Conservation (phyloP, 2,113 vertebrate species). For the Chionodraco myersi region DNA sequence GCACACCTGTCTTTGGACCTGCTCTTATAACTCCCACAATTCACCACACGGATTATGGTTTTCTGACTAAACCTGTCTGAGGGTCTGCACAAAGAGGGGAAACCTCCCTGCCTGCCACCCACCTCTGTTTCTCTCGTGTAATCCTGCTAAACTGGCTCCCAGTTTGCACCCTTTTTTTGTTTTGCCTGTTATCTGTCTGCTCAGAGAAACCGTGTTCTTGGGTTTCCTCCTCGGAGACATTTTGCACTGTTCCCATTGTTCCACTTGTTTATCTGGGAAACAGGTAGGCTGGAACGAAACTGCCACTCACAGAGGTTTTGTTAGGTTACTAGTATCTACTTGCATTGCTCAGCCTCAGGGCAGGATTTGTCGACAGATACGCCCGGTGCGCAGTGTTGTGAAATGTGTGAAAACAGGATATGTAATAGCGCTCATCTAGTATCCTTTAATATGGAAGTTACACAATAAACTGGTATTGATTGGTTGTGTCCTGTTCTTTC, state of each 20-base stretch:
- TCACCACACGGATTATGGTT: slow-evolving; percentile 56
- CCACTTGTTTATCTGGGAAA: slow-evolving; percentile 59
- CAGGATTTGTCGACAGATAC: slow-evolving; percentile 45
- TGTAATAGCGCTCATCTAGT: background rate
- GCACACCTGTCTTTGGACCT: slow-evolving; percentile 56
- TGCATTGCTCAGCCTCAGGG: slow-evolving; percentile 44
- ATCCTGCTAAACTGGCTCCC: slow-evolving; percentile 42
- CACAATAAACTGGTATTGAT: background rate
- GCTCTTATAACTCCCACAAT: slow-evolving; percentile 26
- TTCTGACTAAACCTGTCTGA: slow-evolving; percentile 43
- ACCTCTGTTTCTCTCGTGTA: slow-evolving; percentile 43
- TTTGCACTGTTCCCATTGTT: slow-evolving; percentile 60
- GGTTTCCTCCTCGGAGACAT: slow-evolving; percentile 69
- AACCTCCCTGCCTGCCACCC: slow-evolving; percentile 45
- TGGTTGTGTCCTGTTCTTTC: background rate
- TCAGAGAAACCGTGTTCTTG: slow-evolving; percentile 39
- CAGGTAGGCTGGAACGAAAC: slow-evolving; percentile 78
- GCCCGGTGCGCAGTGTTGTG: background rate
- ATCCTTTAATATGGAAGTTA: background rate
- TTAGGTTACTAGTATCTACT: slow-evolving; percentile 70
- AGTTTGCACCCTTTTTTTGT: background rate
- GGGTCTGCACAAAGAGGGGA: slow-evolving; percentile 60
- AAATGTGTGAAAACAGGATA: background rate
- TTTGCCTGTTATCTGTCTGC: slow-evolving; percentile 45
- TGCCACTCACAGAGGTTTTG: slow-evolving; percentile 70